Conservation (phyloP, 2,888 invertebrate genomes). For the Blastobasis lacticolella region DNA sequence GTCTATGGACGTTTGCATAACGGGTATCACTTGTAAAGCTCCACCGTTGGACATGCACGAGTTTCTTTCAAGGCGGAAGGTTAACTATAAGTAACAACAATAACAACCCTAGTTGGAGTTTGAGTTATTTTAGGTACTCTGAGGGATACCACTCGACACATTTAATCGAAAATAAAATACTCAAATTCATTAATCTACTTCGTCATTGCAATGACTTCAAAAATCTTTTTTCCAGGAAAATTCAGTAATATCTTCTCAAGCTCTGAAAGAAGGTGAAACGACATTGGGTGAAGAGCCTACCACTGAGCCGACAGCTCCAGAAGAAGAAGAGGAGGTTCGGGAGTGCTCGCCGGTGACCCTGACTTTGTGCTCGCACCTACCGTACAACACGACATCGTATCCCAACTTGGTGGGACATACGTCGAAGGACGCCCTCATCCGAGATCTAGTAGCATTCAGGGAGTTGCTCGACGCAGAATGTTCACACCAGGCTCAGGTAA, state of each 20-base stretch:
- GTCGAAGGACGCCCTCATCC: conserved; percentile 75
- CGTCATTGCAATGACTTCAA: too few species aligned
- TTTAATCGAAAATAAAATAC: too few species aligned
- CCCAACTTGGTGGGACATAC: conserved; percentile 85
- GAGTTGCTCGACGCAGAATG: conserved; percentile 94
- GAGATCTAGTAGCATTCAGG: conserved; percentile 86
- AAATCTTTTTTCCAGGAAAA: conserved; percentile 51
- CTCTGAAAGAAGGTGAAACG: conserved; percentile 52
- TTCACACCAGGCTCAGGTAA: conserved; percentile 84
- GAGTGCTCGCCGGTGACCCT: conserved; percentile 80
- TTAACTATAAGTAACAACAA: too few species aligned
- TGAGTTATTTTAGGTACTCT: too few species aligned
- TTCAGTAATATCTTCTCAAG: conserved; percentile 60
- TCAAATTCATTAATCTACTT: too few species aligned
- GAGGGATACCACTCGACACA: too few species aligned
- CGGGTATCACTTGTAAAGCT: too few species aligned
- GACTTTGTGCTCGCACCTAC: conserved; percentile 80
- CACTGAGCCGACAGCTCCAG: conserved; percentile 46
- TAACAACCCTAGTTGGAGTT: too few species aligned
- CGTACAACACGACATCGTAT: conserved; percentile 87
- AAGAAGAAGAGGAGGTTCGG: conserved; percentile 75
- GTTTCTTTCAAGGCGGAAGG: too few species aligned
- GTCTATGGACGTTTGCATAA: too few species aligned
- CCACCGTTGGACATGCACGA: too few species aligned
- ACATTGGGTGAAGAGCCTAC: conserved; percentile 51